Evolutionary conservation across 1,140 invertebrate species (phyloP).

Genomic region (Plodia interpunctella): DNA sequence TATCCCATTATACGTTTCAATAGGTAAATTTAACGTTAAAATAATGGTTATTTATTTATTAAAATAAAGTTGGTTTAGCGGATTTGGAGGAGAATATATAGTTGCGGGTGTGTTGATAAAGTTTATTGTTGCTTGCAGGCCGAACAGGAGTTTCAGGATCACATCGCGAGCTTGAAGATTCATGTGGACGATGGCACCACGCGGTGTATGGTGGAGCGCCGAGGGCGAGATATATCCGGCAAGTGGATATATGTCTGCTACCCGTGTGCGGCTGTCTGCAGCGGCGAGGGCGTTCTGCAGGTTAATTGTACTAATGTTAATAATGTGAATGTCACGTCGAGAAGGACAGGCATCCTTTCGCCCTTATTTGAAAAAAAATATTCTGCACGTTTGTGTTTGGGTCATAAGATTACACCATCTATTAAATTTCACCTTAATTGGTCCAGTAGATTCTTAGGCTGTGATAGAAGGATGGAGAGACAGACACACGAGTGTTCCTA

Average conservation of each 20-base stretch:
- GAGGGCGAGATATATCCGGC: constrained; percentile 52
- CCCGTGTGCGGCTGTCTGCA: constrained; percentile 62
- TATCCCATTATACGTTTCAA: constrained; percentile 13
- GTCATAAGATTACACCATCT: too few relatives aligned
- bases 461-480: too few relatives aligned
- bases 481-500: too few relatives aligned
- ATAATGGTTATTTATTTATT: neutral
- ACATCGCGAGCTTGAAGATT: constrained; percentile 64
- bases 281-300: constrained; percentile 58
- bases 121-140: constrained; percentile 40
- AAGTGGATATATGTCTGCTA: constrained; percentile 67
- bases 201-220: constrained; percentile 56
- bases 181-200: constrained; percentile 50
- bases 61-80: too few relatives aligned
- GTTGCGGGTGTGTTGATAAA: neutral
- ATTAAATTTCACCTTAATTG: too few relatives aligned
- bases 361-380: too few relatives aligned
- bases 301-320: constrained; percentile 22
- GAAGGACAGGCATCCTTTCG: too few relatives aligned
- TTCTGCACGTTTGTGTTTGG: too few relatives aligned
- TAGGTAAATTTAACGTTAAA: neutral
- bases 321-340: too few relatives aligned
- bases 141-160: constrained; percentile 62
- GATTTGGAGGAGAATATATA: neutral
- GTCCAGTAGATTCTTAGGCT: too few relatives aligned